Evolutionary conservation across 2,888 invertebrate species (phyloP), one percentile per base, ranked within the genome.

Genomic region (Nineta flava): DNA sequence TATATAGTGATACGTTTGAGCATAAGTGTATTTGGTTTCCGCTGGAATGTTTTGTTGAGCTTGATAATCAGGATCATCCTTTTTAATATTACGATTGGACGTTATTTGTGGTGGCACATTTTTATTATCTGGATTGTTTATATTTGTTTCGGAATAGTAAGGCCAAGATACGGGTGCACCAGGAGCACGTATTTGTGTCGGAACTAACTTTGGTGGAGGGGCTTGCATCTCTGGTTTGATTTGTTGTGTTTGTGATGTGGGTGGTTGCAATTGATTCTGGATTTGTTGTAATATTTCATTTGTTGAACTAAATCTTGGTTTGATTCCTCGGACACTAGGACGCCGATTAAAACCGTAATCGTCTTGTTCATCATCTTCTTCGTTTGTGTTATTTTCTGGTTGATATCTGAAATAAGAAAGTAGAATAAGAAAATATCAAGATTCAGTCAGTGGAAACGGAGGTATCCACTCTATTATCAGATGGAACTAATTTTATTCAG

Each of bases 311-410:
- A 87, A 81, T 55, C 86, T 79, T n/a, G 88, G 84, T 61, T 90
- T 90, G 54, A 92, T 90, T 0, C 91, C 90, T 1, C 88, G 77
- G 2, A 92, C 91, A 1, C 87, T 87, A 0, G 91, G 91, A n/a
- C 91, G 73, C 35, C 87, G 77, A 60, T 87, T 86, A 64, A 92
- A 91, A 1, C 91, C 91, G 58, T 91, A 90, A 61, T 91, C 90
- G 57, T 90, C 88, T 57, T 87, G 85, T 56, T 88, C 87, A 52
- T 85, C 83, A 47, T 85, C 86, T 52, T 78, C 71, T 15, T 69
- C 68, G 59, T 72, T 69, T 46, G 63, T 65, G 12, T n/a, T 35
- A 6, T 70, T 66, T 53, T 72, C 72, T 26, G 72, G 69, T 56
- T 79, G 77, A 55, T 75, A 76, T 40, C 74, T 72, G 19, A 42